phyloP scores from a whole-genome alignment of 2,888 invertebrate genomes.

The Ethmia dodecea region DNA sequence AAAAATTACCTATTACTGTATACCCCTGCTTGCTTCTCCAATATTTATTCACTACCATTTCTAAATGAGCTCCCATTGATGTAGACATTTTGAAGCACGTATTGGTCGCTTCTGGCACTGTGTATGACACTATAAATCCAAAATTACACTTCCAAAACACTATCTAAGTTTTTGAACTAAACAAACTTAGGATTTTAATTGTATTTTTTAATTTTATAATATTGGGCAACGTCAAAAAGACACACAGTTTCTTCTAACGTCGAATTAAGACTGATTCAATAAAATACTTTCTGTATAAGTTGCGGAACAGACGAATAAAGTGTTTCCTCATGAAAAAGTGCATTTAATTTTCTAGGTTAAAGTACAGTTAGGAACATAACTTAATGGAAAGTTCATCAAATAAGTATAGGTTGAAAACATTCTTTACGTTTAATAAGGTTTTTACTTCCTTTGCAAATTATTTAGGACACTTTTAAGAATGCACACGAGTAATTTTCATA shows the following conservation, averaged over 20 bases:
- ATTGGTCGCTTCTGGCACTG: too few relatives aligned
- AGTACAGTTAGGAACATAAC: slow-evolving; percentile 6
- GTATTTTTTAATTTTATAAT: too few relatives aligned
- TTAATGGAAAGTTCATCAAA: too few relatives aligned
- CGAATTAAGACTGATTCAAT: slow-evolving; percentile 8
- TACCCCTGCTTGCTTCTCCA: slow-evolving; percentile 53
- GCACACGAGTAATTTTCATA: too few relatives aligned
- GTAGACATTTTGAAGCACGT: slow-evolving; percentile 19
- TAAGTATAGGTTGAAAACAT: too few relatives aligned
- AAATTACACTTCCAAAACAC: slow-evolving; percentile 1
- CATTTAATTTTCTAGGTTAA: slow-evolving; percentile 10
- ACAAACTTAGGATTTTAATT: too few relatives aligned
- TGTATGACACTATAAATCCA: slow-evolving; percentile 5
- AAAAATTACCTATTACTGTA: slow-evolving; percentile 45
- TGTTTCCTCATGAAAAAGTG: slow-evolving; percentile 11
- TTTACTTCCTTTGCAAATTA: too few relatives aligned
- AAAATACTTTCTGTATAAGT: slow-evolving; percentile 5
- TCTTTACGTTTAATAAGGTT: too few relatives aligned
- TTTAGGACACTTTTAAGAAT: too few relatives aligned
- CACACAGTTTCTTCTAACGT: slow-evolving; percentile 2
- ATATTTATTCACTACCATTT: slow-evolving; percentile 40
- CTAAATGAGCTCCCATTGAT: slow-evolving; percentile 33
- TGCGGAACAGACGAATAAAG: background rate
- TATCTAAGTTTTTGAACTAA: background rate
- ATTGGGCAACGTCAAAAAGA: too few relatives aligned